These are phyloP conservation scores for Cephus nigrinus DNA, from an alignment of 2,888 invertebrate genomes.

Conservation along the genomic window DNA sequence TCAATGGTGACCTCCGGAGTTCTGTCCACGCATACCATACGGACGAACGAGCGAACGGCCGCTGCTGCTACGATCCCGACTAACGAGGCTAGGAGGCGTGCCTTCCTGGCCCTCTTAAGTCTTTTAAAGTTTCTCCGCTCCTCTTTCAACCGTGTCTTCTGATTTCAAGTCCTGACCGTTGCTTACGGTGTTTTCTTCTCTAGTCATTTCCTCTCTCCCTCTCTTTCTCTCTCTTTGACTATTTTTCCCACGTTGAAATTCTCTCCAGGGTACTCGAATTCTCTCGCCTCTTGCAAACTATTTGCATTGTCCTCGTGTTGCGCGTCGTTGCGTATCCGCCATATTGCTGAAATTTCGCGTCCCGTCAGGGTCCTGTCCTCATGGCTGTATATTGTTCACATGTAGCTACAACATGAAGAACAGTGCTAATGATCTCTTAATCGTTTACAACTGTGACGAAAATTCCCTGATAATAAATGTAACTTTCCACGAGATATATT, in stretches of 20 bases:
- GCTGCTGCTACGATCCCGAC: conserved; percentile 11
- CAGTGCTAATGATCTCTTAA: background rate
- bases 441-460: background rate
- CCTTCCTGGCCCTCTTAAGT: conserved; percentile 31
- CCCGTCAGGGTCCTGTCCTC: background rate
- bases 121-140: conserved; percentile 3
- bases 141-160: background rate
- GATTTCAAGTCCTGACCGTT: background rate
- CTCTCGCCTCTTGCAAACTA: background rate
- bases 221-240: background rate
- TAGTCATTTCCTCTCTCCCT: background rate
- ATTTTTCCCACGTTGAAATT: background rate
- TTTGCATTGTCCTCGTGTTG: background rate
- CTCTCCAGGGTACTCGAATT: background rate
- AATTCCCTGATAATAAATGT: background rate
- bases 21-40: conserved; percentile 65
- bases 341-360: background rate
- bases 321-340: background rate
- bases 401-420: too few species aligned
- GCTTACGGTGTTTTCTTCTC: background rate
- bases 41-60: conserved; percentile 13
- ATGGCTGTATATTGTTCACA: background rate
- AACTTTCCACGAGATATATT: background rate
- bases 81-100: conserved; percentile 42
- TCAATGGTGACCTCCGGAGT: conserved; percentile 78